A percentile compares a stretch with the other conserved stretches of the same genome.
These are phyloP conservation scores for Proteles cristata DNA, from an alignment of 2,113 vertebrate genomes.

Conservation along the genomic window DNA sequence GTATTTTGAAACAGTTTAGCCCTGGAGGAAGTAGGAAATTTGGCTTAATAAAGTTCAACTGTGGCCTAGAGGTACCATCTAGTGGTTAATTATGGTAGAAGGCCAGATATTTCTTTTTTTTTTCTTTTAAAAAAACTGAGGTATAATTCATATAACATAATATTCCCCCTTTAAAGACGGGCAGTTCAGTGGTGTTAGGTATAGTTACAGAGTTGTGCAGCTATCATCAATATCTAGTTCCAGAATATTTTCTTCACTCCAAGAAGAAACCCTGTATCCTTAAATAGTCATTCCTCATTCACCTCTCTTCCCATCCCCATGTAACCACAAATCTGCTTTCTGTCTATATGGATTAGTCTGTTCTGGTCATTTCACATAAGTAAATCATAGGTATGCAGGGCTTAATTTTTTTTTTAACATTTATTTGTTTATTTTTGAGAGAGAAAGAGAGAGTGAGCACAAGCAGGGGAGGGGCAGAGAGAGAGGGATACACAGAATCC, in stretches of 20 bases:
- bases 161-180: not conserved
- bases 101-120: not conserved
- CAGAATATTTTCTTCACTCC: not conserved
- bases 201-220: not conserved
- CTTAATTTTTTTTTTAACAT: not conserved
- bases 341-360: not conserved
- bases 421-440: too few relatives aligned
- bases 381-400: not conserved
- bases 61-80: not conserved
- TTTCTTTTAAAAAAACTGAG: not conserved
- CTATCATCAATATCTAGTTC: not conserved
- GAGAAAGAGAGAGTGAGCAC: too few relatives aligned
- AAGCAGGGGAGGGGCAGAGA: too few relatives aligned
- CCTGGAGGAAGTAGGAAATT: not conserved
- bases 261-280: not conserved
- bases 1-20: conserved; percentile 6
- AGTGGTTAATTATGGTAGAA: not conserved
- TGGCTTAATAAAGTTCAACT: not conserved
- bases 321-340: not conserved
- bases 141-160: not conserved
- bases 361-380: not conserved
- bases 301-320: not conserved
- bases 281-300: not conserved
- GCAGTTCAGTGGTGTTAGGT: not conserved
- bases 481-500: too few relatives aligned